Conservation (phyloP, 2,797 vertebrate genomes). For the Thunnus albacares region DNA sequence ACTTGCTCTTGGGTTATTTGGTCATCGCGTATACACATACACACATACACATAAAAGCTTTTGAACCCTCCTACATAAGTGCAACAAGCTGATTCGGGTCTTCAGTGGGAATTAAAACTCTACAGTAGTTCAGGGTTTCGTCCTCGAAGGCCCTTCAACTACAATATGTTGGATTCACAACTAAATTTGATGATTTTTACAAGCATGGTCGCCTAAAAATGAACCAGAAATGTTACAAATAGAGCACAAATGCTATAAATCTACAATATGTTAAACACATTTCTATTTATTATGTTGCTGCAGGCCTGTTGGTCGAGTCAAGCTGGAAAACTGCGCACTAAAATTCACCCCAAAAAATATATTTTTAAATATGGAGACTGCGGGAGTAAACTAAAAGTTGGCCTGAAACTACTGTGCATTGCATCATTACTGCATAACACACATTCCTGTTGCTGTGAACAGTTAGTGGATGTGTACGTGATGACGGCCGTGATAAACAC, state of each 20-base stretch:
- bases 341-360: background rate
- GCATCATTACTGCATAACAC: background rate
- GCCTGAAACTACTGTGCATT: background rate
- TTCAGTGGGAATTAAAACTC: background rate
- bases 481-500: conserved; percentile 3
- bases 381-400: background rate
- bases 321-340: background rate
- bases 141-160: too few species aligned
- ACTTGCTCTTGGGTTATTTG: background rate
- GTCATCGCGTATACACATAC: background rate
- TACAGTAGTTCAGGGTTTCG: background rate
- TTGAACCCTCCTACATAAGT: background rate
- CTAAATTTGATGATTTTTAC: background rate
- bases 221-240: background rate
- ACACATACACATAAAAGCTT: background rate
- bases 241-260: background rate
- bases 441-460: too few species aligned
- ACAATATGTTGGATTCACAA: background rate
- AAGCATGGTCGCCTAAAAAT: background rate
- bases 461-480: background rate
- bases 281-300: background rate
- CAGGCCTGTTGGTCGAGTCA: too few species aligned
- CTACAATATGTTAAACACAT: background rate
- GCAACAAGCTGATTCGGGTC: background rate
- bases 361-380: background rate